These are phyloP conservation scores for Anarsia innoxiella DNA, from an alignment of 2,888 invertebrate genomes.

Conservation along the genomic window DNA sequence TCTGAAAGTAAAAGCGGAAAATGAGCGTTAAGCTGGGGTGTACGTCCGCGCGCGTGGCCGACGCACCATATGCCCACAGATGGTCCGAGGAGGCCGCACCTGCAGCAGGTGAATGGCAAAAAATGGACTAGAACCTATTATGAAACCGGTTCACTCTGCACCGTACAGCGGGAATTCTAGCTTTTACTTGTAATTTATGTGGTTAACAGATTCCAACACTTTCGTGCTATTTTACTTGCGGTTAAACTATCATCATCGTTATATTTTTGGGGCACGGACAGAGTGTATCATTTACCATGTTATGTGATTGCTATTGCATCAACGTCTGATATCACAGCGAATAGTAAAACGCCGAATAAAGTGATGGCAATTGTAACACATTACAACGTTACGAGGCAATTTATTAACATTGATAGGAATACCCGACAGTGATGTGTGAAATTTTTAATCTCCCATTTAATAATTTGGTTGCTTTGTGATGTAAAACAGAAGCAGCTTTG, in stretches of 20 bases:
- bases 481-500: conserved; percentile 31
- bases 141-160: conserved; percentile 51
- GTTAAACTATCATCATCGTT: conserved; percentile 25
- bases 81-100: conserved; percentile 33
- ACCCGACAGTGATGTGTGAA: conserved; percentile 37
- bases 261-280: conserved; percentile 9
- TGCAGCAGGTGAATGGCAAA: conserved; percentile 64
- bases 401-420: conserved; percentile 17
- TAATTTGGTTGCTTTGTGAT: too few relatives aligned
- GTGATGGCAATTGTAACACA: conserved; percentile 5
- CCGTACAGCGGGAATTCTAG: conserved; percentile 51
- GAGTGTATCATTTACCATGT: conserved; percentile 13
- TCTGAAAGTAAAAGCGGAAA: conserved; percentile 63
- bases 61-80: not conserved
- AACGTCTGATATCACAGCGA: conserved; percentile 2
- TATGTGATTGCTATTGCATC: conserved; percentile 12
- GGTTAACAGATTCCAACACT: conserved; percentile 45
- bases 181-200: conserved; percentile 68
- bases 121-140: conserved; percentile 59
- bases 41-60: not conserved
- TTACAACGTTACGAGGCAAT: conserved; percentile 15
- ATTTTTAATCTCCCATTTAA: conserved; percentile 18
- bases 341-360: too few relatives aligned
- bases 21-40: conserved; percentile 22
- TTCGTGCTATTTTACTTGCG: conserved; percentile 40